Conservation (phyloP, 2,888 invertebrate species). For the Acanthosoma haemorrhoidale region DNA sequence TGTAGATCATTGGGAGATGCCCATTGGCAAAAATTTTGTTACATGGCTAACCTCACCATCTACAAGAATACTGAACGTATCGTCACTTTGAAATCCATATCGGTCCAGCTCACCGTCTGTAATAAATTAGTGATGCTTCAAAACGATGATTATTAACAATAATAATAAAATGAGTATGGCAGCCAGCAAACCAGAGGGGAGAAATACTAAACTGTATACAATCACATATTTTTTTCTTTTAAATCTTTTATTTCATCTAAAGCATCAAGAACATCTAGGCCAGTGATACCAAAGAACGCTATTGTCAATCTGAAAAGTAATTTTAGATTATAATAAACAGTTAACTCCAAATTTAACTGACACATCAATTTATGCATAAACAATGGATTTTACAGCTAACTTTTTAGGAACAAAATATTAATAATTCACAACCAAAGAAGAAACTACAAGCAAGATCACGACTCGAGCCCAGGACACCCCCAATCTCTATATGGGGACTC, state of each 20-base stretch:
- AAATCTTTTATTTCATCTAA: constrained; percentile 62
- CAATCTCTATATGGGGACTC: too few species aligned
- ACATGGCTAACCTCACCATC: constrained; percentile 34
- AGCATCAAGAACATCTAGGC: constrained; percentile 80
- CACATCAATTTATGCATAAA: constrained; percentile 28
- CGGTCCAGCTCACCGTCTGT: constrained; percentile 48
- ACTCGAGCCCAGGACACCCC: too few species aligned
- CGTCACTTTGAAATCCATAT: constrained; percentile 60
- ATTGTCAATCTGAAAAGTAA: constrained; percentile 60
- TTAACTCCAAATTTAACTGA: too few species aligned
- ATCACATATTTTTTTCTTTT: constrained; percentile 67
- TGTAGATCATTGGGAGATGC: constrained; percentile 91
- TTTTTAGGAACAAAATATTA: too few species aligned
- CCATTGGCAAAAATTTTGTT: constrained; percentile 62
- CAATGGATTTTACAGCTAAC: too few species aligned
- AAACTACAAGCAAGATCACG: too few species aligned
- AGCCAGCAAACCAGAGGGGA: constrained; percentile 49
- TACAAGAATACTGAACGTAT: constrained; percentile 53
- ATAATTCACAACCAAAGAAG: too few species aligned
- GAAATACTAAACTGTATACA: constrained; percentile 86
- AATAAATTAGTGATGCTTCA: too few species aligned
- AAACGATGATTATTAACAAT: too few species aligned
- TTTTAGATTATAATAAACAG: not conserved
- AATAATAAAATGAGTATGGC: too few species aligned
- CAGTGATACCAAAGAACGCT: constrained; percentile 87